Base-by-base conservation (phyloP, 2,888 invertebrate species). In the Periphyllus acericola region DNA sequence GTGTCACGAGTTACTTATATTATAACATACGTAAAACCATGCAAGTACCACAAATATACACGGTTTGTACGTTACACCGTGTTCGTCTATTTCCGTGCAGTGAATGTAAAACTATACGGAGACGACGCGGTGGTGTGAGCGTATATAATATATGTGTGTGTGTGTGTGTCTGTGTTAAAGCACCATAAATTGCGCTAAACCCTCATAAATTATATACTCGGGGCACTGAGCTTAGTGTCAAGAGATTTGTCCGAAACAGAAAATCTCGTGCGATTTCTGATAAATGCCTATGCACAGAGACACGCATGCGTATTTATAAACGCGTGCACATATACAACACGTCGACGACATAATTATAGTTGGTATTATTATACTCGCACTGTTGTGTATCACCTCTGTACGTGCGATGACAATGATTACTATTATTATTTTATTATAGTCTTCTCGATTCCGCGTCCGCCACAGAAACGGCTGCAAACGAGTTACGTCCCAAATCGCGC, bases 111-210 rank as follows among this genome's bases (percentile, higher is more conserved):
- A 25, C 21, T 60, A 21, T 25, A 60, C 8, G 60, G 0, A 60
- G 55, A 55, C 55, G 55, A 6, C 21, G 25, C 40, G 21, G 3
- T 21, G 32, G 68, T 14, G 46, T 14, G 46, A 11, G n/a, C n/a
- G 46, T 46, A 46, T 14, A 46, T n/a, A n/a, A n/a, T 46, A 46
- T 46, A 17, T 14, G 5, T 68, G 21, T 8, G 71, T 40, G 68
- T 66, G 60, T 29, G 5, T 68, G 21, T 8, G 71, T 40, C 46
- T 66, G 60, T 29, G 82, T 71, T 52, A 71, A 82, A 72, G 32
- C 71, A 32, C 82, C 71, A 52, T 82, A 82, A 82, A 82, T 71
- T 71, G 46, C 82, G 46, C 32, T 71, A 71, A 82, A 72, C 82
- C 71, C 52, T 66, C 46, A 71, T 82, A 82, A 82, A 82, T 82